A percentile compares a stretch with the other conserved stretches of the same genome.
These are phyloP conservation scores for Brachyhypopomus gauderio DNA, from an alignment of 2,113 vertebrate species.

Conservation along the genomic window DNA sequence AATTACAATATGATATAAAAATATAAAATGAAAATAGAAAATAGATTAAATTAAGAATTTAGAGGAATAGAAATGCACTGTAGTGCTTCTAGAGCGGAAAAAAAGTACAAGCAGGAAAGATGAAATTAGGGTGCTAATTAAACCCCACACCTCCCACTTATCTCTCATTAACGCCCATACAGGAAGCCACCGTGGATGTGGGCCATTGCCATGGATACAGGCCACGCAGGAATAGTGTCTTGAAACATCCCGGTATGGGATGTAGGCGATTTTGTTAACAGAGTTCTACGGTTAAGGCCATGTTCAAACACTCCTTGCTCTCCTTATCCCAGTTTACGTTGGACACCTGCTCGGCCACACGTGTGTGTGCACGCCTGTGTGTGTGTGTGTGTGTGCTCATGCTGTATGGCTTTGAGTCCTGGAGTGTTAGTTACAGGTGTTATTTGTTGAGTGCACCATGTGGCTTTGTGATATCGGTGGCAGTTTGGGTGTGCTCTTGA, in stretches of 20 bases:
- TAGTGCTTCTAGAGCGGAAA: no score
- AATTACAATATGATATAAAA: neutral
- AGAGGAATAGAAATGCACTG: neutral
- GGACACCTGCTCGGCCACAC: conserved; percentile 76
- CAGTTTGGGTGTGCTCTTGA: conserved; percentile 39
- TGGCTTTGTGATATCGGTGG: conserved; percentile 37
- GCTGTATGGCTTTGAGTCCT: neutral
- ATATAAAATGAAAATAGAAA: neutral
- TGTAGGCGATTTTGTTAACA: neutral
- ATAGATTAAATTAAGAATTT: no score
- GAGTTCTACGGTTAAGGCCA: neutral
- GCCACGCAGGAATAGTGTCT: neutral
- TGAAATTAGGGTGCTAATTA: conserved; percentile 4
- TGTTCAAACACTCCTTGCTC: conserved; percentile 69
- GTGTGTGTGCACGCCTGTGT: conserved; percentile 51
- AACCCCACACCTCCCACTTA: neutral
- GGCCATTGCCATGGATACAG: neutral
- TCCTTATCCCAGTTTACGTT: conserved; percentile 78
- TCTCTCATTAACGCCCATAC: neutral
- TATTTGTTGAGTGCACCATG: conserved; percentile 57
- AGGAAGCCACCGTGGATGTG: neutral
- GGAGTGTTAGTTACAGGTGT: conserved; percentile 37
- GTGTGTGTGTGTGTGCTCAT: conserved; percentile 51
- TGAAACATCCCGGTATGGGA: neutral
- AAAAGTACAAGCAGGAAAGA: neutral